These are phyloP conservation scores for Aegithalos caudatus DNA, from an alignment of 2,113 vertebrate genomes.

Conservation along the genomic window DNA sequence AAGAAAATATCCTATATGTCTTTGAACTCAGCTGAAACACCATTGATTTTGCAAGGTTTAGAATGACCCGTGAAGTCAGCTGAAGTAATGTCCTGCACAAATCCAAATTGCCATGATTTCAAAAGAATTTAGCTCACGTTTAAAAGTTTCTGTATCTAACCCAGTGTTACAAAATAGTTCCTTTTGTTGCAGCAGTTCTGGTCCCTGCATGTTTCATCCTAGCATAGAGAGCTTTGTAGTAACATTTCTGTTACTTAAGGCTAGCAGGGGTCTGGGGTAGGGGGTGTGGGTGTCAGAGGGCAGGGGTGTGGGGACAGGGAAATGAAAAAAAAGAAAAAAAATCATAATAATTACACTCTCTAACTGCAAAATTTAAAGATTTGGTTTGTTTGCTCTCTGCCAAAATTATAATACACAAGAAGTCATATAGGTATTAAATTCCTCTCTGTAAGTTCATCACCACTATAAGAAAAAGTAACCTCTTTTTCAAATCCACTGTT, in stretches of 20 bases:
- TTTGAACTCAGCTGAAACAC: background rate
- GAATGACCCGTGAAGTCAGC: background rate
- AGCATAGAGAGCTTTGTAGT: background rate
- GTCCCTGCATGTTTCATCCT: background rate
- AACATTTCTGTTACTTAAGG: background rate
- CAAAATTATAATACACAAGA: background rate
- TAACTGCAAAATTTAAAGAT: background rate
- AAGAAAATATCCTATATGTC: background rate
- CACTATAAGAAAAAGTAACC: background rate
- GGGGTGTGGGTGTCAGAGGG: rapidly evolving
- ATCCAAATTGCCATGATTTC: background rate
- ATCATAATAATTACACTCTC: background rate
- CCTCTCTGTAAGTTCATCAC: background rate
- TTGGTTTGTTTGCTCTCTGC: background rate
- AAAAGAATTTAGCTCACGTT: background rate
- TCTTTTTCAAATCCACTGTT: background rate
- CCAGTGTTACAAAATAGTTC: background rate
- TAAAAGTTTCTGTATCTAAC: background rate
- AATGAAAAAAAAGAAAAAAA: background rate
- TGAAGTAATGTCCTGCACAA: background rate
- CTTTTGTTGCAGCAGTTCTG: background rate
- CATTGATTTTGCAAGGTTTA: background rate
- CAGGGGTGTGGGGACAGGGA: rapidly evolving
- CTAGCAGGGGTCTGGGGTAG: rapidly evolving
- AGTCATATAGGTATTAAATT: background rate